phyloP scores from a whole-genome alignment of 2,888 invertebrate species.

The Branchellion lobata region DNA sequence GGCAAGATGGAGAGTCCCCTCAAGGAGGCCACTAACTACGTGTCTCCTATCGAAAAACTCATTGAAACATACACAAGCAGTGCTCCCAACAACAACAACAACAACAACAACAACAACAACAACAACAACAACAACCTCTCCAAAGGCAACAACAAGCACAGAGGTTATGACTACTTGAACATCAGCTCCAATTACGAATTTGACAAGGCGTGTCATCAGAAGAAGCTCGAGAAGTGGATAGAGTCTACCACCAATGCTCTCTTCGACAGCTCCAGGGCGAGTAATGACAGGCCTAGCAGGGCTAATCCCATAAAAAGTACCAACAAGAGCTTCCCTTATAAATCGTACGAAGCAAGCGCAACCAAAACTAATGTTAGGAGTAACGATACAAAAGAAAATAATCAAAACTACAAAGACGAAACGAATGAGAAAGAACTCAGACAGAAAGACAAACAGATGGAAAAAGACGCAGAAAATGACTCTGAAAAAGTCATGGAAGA shows the following conservation, averaged over 20 bases:
- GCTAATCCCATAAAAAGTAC: background rate
- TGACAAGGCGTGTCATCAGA: background rate
- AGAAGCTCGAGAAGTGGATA: constrained; percentile 6
- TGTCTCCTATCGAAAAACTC: constrained; percentile 4
- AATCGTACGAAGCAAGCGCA: background rate
- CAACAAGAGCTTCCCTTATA: background rate
- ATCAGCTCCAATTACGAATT: constrained; percentile 7
- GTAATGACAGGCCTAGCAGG: background rate
- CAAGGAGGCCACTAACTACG: background rate
- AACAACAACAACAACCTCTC: background rate
- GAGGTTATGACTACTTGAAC: constrained; percentile 1
- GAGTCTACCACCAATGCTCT: background rate
- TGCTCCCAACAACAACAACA: background rate
- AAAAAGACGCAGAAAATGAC: background rate
- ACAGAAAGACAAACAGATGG: background rate
- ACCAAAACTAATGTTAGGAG: background rate
- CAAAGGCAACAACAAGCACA: background rate
- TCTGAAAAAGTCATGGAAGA: background rate
- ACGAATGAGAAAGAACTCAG: background rate
- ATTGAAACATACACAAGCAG: constrained; percentile 11
- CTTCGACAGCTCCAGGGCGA: background rate
- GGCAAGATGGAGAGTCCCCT: background rate
- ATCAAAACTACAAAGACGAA: background rate
- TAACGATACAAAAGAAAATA: too few relatives aligned
- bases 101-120: background rate